Evolutionary conservation across 2,113 vertebrate genomes (phyloP), one percentile per base, ranked within the genome.

Genomic region (Lagopus muta): DNA sequence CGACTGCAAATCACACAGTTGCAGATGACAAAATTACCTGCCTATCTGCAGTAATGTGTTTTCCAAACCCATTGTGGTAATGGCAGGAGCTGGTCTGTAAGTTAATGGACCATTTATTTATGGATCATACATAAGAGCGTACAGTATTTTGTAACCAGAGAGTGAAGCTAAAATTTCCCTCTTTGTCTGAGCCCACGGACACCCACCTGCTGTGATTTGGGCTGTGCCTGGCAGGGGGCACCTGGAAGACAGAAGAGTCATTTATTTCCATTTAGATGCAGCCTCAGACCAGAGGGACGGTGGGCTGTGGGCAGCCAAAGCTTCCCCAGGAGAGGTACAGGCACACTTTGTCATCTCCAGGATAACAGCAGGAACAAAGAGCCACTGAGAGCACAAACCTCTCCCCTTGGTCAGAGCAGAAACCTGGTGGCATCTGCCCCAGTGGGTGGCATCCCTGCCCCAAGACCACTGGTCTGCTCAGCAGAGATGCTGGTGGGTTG

Each of bases 101-200:
- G 74, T 6, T 71, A 93, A 82, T 10, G 47, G 74, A 47, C 34
- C 52, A 11, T 54, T 60, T 66, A 75, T 64, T 75, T 42, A 32
- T 8, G 71, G 62, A 36, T 32, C 6, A 8, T 38, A 79, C 84
- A 69, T 25, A 82, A 72, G 6, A 76, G 38, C 42, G 52, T 48
- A 60, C 47, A 14, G 8, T 47, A 72, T 79, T 50, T 57, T 70
- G n/a, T 13, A 78, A 69, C 17, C 60, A 30, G 0, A 32, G 43
- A 80, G 48, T 43, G 89, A 65, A 80, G 55, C n/a, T 22, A 40
- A 76, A 50, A 54, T 71, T 57, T 82, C 61, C 57, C 52, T 84
- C 70, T 74, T 47, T 64, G 60, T 20, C 57, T 34, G 45, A 88
- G 76, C 50, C 60, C 27, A 28, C 6, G 36, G 45, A 67, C 47